phyloP scores from a whole-genome alignment of 1,140 invertebrate genomes.

The Aricia agestis region DNA sequence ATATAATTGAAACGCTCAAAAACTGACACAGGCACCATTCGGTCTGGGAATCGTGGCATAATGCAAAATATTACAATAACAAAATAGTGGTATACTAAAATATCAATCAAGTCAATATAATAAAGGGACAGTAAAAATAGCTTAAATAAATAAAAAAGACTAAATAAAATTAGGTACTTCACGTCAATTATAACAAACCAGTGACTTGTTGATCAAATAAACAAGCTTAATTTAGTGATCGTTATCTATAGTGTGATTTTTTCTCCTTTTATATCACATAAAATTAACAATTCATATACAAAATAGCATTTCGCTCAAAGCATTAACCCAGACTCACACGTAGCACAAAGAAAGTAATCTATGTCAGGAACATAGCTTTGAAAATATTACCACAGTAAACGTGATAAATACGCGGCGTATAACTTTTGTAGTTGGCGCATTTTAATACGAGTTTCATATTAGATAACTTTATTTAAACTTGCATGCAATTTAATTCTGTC shows the following conservation, averaged over 20 bases:
- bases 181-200: no score
- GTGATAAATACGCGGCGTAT: constrained; percentile 49
- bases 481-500: constrained; percentile 12
- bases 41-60: background rate
- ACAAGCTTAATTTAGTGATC: no score
- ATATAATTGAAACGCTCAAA: background rate
- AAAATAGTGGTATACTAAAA: background rate
- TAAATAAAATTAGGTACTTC: no score
- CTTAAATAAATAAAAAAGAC: no score
- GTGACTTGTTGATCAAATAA: no score
- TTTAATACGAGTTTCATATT: constrained; percentile 47
- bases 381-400: constrained; percentile 59
- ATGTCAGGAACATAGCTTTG: constrained; percentile 53
- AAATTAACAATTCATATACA: background rate
- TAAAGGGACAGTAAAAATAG: no score
- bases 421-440: constrained; percentile 49
- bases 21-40: background rate
- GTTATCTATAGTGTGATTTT: no score
- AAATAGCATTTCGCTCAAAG: constrained; percentile 36
- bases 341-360: constrained; percentile 58
- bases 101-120: no score
- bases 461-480: constrained; percentile 39
- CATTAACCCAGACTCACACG: constrained; percentile 42
- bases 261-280: no score
- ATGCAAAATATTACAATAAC: background rate